A percentile compares a stretch with the other conserved stretches of the same genome.
Conservation (phyloP, 1,140 invertebrate genomes). For the Pseudomyrmex cubaensis region DNA sequence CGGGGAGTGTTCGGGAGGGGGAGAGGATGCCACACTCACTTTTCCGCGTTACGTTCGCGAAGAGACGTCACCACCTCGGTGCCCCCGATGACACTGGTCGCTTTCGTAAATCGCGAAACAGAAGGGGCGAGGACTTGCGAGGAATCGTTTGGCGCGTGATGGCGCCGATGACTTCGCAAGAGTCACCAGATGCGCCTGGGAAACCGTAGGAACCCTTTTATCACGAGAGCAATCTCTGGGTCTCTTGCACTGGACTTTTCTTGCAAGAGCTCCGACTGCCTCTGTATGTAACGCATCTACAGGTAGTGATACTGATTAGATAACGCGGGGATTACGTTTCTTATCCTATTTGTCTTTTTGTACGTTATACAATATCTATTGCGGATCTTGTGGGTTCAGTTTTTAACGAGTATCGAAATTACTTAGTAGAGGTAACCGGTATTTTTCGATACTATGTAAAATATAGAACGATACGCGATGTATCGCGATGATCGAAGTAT, state of each 20-base stretch:
- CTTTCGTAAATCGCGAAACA: constrained; percentile 38
- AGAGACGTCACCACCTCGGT: constrained; percentile 54
- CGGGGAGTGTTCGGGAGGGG: constrained; percentile 66
- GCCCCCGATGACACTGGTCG: constrained; percentile 58
- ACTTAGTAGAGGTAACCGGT: not conserved
- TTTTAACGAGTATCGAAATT: not conserved
- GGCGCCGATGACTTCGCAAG: constrained; percentile 64
- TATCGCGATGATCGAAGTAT: not conserved
- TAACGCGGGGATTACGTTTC: not conserved
- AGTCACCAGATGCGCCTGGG: not conserved
- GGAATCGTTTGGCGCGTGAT: constrained; percentile 55
- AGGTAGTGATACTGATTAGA: not conserved
- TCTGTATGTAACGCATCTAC: constrained; percentile 4
- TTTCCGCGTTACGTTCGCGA: constrained; percentile 65
- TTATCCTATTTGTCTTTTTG: not conserved
- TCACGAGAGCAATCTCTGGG: not conserved
- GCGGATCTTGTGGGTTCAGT: not conserved
- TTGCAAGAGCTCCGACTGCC: not conserved
- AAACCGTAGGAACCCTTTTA: not conserved
- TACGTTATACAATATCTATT: not conserved
- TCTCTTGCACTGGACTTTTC: not conserved
- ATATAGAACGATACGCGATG: not conserved
- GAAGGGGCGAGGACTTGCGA: constrained; percentile 23
- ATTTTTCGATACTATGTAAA: not conserved
- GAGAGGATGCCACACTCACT: constrained; percentile 62